Base-by-base conservation (phyloP, 2,888 invertebrate genomes). In the Pilophorus perplexus region DNA sequence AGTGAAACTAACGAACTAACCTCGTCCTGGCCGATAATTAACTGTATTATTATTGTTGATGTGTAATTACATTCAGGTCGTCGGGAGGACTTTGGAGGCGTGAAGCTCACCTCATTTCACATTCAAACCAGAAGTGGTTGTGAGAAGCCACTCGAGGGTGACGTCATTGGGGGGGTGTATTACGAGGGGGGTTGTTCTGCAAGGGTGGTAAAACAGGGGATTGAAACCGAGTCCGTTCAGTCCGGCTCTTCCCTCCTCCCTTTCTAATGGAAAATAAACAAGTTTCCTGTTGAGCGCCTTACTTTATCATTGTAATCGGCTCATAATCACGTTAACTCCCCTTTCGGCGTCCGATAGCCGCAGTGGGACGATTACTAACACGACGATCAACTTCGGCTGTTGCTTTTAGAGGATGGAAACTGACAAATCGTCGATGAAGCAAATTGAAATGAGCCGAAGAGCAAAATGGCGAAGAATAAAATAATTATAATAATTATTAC, bases 231-330 rank as follows among this genome's bases (percentile, higher is more conserved):
- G 6, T 12, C 33, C 33, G 42, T 14, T 42, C 25, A 14, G 20
- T 16, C 18, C 2, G 25, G 12, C 10, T 23, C 16, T 20, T 8
- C 40, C 10, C 27, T 14, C 25, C 44, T 16, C 60, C 12, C 14
- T 2, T 4, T 44, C 62, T 62, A 62, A 62, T 62, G 62, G 62
- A 62, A 62, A 62, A 62, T 62, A 62, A 62, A 62, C 50, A 62
- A 62, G 50, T 62, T 62, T 59, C 59, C 59, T 42, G 42, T 42
- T 59, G 59, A 59, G 40, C 44, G 59, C 40, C 59, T 59, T 42
- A 59, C 44, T 42, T 59, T 59, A 59, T 44, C 59, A 59, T 59
- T 59, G 59, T 59, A 59, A 59, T 59, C 59, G 59, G 44, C 59
- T 59, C 59, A 44, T 42, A 59, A 59, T 59, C 59, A 59, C 40